A percentile compares a stretch with the other conserved stretches of the same genome.
Conservation (phyloP, 53 echinoderm and acorn worm genomes). For the Holothuria leucospilota region DNA sequence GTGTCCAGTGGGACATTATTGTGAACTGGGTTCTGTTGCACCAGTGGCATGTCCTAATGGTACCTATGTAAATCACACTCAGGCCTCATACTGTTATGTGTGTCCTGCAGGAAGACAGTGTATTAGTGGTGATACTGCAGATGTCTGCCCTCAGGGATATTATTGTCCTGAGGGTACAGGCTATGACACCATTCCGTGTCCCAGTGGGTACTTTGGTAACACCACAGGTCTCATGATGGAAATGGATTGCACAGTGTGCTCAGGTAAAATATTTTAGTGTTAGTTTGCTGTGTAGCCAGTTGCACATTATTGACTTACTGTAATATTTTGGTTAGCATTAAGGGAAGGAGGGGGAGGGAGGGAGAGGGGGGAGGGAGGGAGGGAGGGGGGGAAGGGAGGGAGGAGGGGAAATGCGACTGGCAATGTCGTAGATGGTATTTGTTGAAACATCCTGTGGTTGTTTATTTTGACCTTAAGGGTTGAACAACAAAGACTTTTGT, state of each 20-base stretch:
- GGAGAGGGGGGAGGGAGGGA: too few species aligned
- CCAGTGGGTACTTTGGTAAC: slow-evolving; percentile 89
- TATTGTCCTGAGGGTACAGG: slow-evolving; percentile 98
- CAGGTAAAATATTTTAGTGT: slow-evolving; percentile 3
- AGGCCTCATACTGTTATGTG: slow-evolving; percentile 82
- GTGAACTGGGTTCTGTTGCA: slow-evolving; percentile 77
- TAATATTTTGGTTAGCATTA: background rate
- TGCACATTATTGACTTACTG: too few species aligned
- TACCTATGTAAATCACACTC: slow-evolving; percentile 89
- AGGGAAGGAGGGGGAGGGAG: too few species aligned
- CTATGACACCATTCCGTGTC: slow-evolving; percentile 81
- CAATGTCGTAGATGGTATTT: too few species aligned
- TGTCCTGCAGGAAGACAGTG: slow-evolving; percentile 92
- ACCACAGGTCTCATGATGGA: slow-evolving; percentile 74
- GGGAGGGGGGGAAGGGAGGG: too few species aligned
- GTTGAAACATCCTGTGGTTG: too few species aligned
- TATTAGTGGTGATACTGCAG: slow-evolving; percentile 90
- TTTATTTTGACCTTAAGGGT: too few species aligned
- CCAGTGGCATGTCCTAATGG: slow-evolving; percentile 91
- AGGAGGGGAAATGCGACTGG: too few species aligned
- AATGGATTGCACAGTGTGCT: slow-evolving; percentile 72
- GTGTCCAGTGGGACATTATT: slow-evolving; percentile 89
- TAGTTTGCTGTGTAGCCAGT: too few species aligned
- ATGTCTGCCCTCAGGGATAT: slow-evolving; percentile 97
- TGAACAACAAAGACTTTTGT: too few species aligned